Conservation (phyloP, 2,888 invertebrate species). For the Macrophya annulata region DNA sequence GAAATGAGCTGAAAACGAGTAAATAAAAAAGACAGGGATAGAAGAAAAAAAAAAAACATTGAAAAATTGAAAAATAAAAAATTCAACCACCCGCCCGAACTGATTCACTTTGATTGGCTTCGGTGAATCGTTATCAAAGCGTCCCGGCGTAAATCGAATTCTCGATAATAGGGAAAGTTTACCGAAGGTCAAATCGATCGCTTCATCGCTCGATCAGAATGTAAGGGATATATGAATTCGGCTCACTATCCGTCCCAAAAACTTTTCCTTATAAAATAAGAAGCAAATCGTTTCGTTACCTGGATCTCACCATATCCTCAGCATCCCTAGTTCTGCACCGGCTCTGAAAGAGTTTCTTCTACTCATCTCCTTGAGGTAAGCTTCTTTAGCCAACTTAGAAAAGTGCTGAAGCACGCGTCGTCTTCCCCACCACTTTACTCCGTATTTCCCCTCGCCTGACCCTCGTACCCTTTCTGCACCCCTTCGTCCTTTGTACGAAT, state of each 20-base stretch:
- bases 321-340: not conserved
- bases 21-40: not conserved
- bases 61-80: slow-evolving; percentile 1
- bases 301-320: not conserved
- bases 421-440: not conserved
- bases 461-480: not conserved
- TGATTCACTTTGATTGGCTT: slow-evolving; percentile 40
- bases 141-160: slow-evolving; percentile 24
- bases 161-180: slow-evolving; percentile 38
- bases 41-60: not conserved
- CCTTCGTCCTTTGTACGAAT: not conserved
- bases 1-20: slow-evolving; percentile 15
- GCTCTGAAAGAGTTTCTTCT: not conserved
- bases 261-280: slow-evolving; percentile 8
- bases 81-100: not conserved
- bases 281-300: slow-evolving; percentile 38
- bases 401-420: slow-evolving; percentile 48
- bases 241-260: not conserved
- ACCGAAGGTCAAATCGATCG: slow-evolving; percentile 25
- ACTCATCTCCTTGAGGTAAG: slow-evolving; percentile 43
- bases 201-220: slow-evolving; percentile 18
- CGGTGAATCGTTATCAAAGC: slow-evolving; percentile 37
- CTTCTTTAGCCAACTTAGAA: slow-evolving; percentile 42
- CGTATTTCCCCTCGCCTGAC: not conserved
- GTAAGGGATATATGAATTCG: slow-evolving; percentile 8